Evolutionary conservation across 2,888 invertebrate genomes (phyloP), one percentile per base, ranked within the genome.

Genomic region (Drosophila atripex): DNA sequence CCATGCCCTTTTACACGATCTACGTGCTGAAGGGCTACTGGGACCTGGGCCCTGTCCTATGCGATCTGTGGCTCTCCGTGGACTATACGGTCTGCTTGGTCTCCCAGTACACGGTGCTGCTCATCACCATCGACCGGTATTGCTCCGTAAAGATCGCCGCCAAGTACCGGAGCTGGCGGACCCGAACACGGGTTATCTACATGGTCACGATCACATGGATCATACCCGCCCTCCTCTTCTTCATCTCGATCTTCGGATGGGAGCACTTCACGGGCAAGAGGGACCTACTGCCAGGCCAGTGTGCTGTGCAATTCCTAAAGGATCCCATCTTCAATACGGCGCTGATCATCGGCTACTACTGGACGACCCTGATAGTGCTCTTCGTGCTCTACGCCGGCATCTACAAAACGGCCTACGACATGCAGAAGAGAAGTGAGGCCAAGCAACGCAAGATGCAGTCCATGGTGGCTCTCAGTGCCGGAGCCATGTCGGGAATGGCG

Each of bases 31-130:
- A 97, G 93, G 98, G 98, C 56, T 96, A 97, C 90, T 99, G 99
- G 99, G 97, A 98, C 90, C 94, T 99, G 74, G 99, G 99, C 12
- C 97, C 98, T 25, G 93, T 99, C 66, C 93, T 99, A 7, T 99
- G 99, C 91, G 99, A 99, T 92, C 94, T 99, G 57, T 99, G 99
- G 99, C 94, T 99, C 7, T 98, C 99, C 1, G 97, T 99, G 53
- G 99, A 99, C 92, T 99, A 99, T 92, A 99, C 99, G 18, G 99
- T 99, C 30, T 99, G 99, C 90, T 94, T 99, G 51, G 99, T 99
- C 28, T 99, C 99, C 8, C 99, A 99, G 91, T 99, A 99, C 92
- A 99, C 99, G 0, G 99, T 99, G 14, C 94, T 99, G 61, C 94
- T 99, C 72, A 99, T 99, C 89, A 99, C 99, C 30, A 97, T 99